Evolutionary conservation across 2,797 vertebrate species (phyloP).

Genomic region (Zalophus californianus): DNA sequence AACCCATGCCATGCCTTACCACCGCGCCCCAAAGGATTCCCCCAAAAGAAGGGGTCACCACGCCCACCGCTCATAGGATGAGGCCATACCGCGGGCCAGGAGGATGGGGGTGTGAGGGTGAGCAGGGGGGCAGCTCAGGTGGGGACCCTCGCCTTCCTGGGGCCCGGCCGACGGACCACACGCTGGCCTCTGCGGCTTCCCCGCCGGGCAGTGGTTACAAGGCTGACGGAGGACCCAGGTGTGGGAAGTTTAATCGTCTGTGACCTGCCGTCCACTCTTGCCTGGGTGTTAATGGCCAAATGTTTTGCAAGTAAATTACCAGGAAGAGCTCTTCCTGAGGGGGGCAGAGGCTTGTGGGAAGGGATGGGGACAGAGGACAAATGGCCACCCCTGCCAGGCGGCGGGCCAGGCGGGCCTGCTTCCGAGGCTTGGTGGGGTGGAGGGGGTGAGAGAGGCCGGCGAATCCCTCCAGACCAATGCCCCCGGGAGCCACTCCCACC

Average conservation of each 20-base stretch:
- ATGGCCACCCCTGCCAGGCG: not conserved
- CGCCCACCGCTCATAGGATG: not conserved
- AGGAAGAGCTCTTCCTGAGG: constrained; percentile 83
- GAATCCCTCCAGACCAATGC: not conserved
- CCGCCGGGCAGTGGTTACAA: not conserved
- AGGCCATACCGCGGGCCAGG: fast-evolving
- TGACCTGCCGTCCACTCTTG: constrained; percentile 84
- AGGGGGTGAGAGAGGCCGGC: not conserved
- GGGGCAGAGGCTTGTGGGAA: constrained; percentile 72
- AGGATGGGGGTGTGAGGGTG: too few relatives aligned
- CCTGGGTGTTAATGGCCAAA: constrained; percentile 88
- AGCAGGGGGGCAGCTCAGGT: fast-evolving
- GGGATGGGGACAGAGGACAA: not conserved
- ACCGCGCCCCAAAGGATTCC: not conserved
- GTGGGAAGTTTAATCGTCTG: constrained; percentile 83
- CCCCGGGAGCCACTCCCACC: fast-evolving
- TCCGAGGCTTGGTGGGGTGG: not conserved
- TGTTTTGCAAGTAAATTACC: constrained; percentile 87
- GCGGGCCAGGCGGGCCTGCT: not conserved
- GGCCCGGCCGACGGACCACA: not conserved
- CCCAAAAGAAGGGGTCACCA: fast-evolving
- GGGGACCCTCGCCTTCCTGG: not conserved
- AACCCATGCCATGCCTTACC: fast-evolving
- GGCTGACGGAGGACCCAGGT: constrained; percentile 75
- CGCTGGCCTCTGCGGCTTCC: not conserved